Percentiles rank a stretch among this genome's conserved stretches.
phyloP scores from a whole-genome alignment of 2,888 invertebrate species.

The Abrostola triplasia region DNA sequence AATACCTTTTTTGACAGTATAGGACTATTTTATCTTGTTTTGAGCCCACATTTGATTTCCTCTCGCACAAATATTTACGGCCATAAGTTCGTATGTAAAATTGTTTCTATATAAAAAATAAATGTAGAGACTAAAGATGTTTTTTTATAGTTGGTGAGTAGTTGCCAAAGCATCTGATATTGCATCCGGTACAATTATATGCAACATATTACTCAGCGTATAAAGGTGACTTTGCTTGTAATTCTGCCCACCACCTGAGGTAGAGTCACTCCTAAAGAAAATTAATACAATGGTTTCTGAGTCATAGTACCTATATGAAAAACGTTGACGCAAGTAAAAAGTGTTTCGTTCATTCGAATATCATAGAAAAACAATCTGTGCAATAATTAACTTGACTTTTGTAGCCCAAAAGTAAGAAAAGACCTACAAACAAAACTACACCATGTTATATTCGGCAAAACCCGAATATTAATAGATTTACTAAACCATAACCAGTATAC shows the following conservation, averaged over 20 bases:
- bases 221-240: conserved; percentile 38
- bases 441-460: too few relatives aligned
- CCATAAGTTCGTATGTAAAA: too few relatives aligned
- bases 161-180: conserved; percentile 28
- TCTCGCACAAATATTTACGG: too few relatives aligned
- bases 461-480: too few relatives aligned
- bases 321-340: neutral
- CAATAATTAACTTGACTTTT: too few relatives aligned
- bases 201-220: conserved; percentile 46
- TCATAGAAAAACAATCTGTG: too few relatives aligned
- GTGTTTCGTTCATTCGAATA: neutral
- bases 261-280: conserved; percentile 10
- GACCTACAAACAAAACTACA: too few relatives aligned
- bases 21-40: too few relatives aligned
- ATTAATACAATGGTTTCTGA: conserved; percentile 31
- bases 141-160: conserved; percentile 25
- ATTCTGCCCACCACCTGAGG: conserved; percentile 23
- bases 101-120: conserved; percentile 5
- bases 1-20: too few relatives aligned
- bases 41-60: neutral
- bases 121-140: conserved; percentile 4
- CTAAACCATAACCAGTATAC: too few relatives aligned
- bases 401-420: too few relatives aligned
- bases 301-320: neutral
- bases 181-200: conserved; percentile 41